Percentiles rank a stretch among this genome's conserved stretches.
These are phyloP conservation scores for Agrotis puta DNA, from an alignment of 2,888 invertebrate genomes.

Conservation along the genomic window DNA sequence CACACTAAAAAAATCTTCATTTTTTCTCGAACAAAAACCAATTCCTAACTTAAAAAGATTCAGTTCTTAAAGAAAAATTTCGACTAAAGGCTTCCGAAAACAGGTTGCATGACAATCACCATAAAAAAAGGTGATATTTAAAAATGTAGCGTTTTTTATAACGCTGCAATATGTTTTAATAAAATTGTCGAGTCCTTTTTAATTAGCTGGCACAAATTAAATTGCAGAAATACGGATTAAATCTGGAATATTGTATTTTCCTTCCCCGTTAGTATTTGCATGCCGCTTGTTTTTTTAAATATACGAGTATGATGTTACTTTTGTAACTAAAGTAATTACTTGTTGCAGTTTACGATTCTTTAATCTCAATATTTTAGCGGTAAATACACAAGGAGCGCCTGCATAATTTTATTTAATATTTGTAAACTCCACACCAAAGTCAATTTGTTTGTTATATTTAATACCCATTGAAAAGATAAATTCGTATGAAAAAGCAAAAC, in stretches of 20 bases:
- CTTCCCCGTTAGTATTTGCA: conserved; percentile 18
- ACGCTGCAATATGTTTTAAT: conserved; percentile 14
- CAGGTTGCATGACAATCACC: too few relatives aligned
- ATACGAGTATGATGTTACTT: neutral
- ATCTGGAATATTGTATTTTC: conserved; percentile 27
- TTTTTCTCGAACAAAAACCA: too few relatives aligned
- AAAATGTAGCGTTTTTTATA: too few relatives aligned
- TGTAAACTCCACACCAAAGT: neutral
- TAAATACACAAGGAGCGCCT: conserved; percentile 2
- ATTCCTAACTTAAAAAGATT: too few relatives aligned
- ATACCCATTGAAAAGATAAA: conserved; percentile 38
- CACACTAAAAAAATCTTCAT: too few relatives aligned
- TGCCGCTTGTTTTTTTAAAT: conserved; percentile 11
- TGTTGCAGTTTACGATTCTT: neutral
- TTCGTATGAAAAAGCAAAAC: conserved; percentile 46
- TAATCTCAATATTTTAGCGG: neutral
- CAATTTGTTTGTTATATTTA: conserved; percentile 25
- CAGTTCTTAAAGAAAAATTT: too few relatives aligned
- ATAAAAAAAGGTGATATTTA: too few relatives aligned
- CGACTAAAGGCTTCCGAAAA: too few relatives aligned
- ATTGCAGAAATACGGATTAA: conserved; percentile 2
- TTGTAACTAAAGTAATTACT: too few relatives aligned
- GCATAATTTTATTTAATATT: conserved; percentile 8
- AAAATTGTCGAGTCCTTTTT: conserved; percentile 11
- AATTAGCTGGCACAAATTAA: neutral